These are phyloP conservation scores for Chromobotia macracanthus DNA, from an alignment of 2,797 vertebrate genomes.

Conservation along the genomic window DNA sequence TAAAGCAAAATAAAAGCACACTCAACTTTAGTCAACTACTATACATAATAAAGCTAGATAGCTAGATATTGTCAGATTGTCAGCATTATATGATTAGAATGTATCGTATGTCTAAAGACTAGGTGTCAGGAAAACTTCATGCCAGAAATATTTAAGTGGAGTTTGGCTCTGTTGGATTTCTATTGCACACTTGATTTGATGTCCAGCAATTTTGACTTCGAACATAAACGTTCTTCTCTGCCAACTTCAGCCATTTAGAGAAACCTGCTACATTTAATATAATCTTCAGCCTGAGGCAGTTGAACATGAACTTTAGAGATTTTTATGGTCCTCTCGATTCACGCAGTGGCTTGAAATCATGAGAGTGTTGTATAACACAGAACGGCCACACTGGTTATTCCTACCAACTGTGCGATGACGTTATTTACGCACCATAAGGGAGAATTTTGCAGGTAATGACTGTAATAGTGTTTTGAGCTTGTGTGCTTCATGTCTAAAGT, in stretches of 20 bases:
- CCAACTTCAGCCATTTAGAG: slow-evolving; percentile 23
- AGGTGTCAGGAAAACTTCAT: slow-evolving; percentile 4
- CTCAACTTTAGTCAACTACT: background rate
- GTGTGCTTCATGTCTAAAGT: slow-evolving; percentile 59
- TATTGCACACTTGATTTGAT: slow-evolving; percentile 33
- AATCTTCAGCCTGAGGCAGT: slow-evolving; percentile 37
- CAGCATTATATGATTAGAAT: slow-evolving; percentile 9
- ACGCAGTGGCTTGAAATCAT: slow-evolving; percentile 44
- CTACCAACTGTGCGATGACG: slow-evolving; percentile 51
- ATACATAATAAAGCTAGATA: background rate
- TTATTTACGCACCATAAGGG: slow-evolving; percentile 69
- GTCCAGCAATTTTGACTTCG: slow-evolving; percentile 26
- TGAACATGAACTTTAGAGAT: slow-evolving; percentile 35
- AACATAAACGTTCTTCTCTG: slow-evolving; percentile 15
- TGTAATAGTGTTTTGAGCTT: slow-evolving; percentile 59
- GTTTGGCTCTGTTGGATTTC: slow-evolving; percentile 10
- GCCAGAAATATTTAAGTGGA: slow-evolving; percentile 11
- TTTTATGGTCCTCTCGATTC: slow-evolving; percentile 41
- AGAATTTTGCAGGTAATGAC: slow-evolving; percentile 61
- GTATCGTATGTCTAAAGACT: background rate
- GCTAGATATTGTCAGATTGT: too few relatives aligned
- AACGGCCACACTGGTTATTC: slow-evolving; percentile 23
- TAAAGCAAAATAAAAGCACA: background rate
- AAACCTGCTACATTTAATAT: slow-evolving; percentile 43
- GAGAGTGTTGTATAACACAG: slow-evolving; percentile 19